Evolutionary conservation across 2,797 vertebrate species (phyloP), one percentile per base, ranked within the genome.

Genomic region (Xiphorhynchus erythropygius): DNA sequence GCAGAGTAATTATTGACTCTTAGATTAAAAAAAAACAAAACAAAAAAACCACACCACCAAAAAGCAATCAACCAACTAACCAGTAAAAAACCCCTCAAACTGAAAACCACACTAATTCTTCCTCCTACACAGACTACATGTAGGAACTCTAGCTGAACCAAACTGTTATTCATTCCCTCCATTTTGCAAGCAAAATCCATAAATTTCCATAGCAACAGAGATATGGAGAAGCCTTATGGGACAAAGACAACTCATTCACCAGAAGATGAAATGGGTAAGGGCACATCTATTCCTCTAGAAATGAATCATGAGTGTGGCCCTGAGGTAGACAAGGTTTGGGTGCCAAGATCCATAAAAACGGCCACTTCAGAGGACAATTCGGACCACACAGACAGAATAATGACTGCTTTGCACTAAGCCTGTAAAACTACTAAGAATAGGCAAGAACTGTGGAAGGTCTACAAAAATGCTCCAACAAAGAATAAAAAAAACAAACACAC

Each of bases 361-460:
- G 47, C 67, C 89, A 70, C 84, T 88, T 88, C 73, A 94, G 60
- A 89, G 39, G 69, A 65, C 64, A 86, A 83, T 52, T 86, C 65
- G 76, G 59, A 88, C 69, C 69, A 25, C 60, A 50, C 50, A 94
- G 90, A 84, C 74, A 67, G 87, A 94, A 73, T 76, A 93, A 95
- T 69, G 42, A 92, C 52, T 84, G 41, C 56, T 87, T 78, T 93
- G 70, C 2, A 0, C 52, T 22, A 86, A 44, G 21, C 30, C 73
- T 81, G 15, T 21, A 76, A 75, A 83, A 80, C 74, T 28, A 89
- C 87, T 80, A 95, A 83, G 28, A 89, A 94, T 2, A 93, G 85
- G 47, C 53, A 78, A 90, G 87, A 93, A 47, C 23, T 37, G 39
- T 39, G 68, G 32, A 50, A 80, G 19, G 22, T 89, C 76, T 84